Evolutionary conservation across 53 echinoderm and acorn worm genomes (phyloP), one percentile per base, ranked within the genome.

Genomic region (Echinarachnius parma): DNA sequence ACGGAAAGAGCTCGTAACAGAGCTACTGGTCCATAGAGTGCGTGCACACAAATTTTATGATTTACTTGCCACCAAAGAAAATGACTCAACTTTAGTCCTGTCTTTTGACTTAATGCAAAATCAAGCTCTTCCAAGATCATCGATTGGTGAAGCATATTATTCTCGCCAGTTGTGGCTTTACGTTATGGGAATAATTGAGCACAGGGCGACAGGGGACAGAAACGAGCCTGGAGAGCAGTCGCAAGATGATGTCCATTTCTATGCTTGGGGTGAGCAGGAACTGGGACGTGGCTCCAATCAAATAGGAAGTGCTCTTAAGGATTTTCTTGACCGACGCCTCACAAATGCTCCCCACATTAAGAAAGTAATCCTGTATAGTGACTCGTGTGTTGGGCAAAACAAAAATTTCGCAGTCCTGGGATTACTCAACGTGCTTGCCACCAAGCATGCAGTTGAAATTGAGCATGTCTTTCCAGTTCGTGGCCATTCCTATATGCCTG

Each of bases 21-120:
- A n/a, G n/a, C n/a, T n/a, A n/a, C n/a, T n/a, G n/a, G n/a, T n/a
- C n/a, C n/a, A n/a, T n/a, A n/a, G n/a, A n/a, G n/a, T n/a, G n/a
- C n/a, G n/a, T n/a, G n/a, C n/a, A n/a, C n/a, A n/a, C n/a, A n/a
- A n/a, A n/a, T n/a, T n/a, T n/a, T n/a, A n/a, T n/a, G 15, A 53
- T 1, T 13, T 62, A 5, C 14, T 85, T 28, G 33, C 48, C 5
- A 35, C 80, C 18, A 64, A 48, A 13, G 19, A 31, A 34, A 68
- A 80, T 31, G 64, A 55, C 2, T 66, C 57, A 26, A 62, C 76
- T 2, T 30, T 78, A 11, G 60, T 63, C 8, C 9, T 80, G 2
- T 75, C 65, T 29, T 80, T 86, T 59, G 86, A 86, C 39, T 15
- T 80, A 9, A 86, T 86, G 76, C 75, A 86, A 48, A 85, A 85